Evolutionary conservation across 2,797 vertebrate species (phyloP).

Genomic region (Tenualosa ilisha): DNA sequence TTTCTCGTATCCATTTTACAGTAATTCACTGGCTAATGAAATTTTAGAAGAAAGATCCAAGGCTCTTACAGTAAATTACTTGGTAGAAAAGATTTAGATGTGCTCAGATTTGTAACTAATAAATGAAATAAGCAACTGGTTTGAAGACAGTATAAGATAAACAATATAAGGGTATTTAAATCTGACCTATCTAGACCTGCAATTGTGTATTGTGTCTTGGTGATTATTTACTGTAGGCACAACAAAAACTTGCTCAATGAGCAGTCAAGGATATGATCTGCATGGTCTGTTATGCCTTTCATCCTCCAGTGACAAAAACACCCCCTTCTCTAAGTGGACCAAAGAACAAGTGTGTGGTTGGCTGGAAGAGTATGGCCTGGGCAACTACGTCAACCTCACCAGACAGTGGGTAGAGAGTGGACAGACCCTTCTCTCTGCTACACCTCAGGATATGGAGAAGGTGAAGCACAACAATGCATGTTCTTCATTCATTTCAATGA

Average conservation of each 20-base stretch:
- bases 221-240: too few species aligned
- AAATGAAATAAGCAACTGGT: neutral
- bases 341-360: conserved; percentile 93
- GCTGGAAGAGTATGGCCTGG: conserved; percentile 92
- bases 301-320: conserved; percentile 80
- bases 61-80: too few species aligned
- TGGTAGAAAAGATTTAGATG: too few species aligned
- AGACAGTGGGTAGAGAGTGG: conserved; percentile 94
- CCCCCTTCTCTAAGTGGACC: conserved; percentile 92
- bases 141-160: neutral
- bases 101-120: neutral
- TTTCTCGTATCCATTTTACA: neutral
- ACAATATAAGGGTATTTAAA: neutral
- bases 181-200: neutral
- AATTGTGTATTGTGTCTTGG: neutral
- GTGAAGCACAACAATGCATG: conserved; percentile 57
- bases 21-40: neutral
- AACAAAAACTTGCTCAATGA: neutral
- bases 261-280: neutral
- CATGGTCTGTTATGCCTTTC: conserved; percentile 28
- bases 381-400: conserved; percentile 90
- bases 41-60: neutral
- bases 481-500: neutral
- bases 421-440: conserved; percentile 88
- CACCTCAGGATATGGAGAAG: conserved; percentile 96